A percentile compares a stretch with the other conserved stretches of the same genome.
phyloP scores from a whole-genome alignment of 2,797 vertebrate species.

The Galaxias olidus region DNA sequence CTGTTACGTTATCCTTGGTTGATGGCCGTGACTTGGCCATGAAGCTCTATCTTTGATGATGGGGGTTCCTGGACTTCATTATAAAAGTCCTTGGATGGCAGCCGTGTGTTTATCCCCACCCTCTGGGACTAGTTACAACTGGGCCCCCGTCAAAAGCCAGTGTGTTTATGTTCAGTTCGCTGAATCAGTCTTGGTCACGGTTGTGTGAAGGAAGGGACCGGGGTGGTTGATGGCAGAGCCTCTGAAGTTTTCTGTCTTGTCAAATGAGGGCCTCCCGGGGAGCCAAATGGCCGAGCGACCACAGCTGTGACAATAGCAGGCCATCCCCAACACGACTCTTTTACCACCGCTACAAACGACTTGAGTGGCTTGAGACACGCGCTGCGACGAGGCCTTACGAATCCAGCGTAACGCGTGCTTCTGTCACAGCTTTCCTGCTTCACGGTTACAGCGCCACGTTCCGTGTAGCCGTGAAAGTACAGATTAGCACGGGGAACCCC shows the following conservation, averaged over 20 bases:
- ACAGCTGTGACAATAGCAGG: constrained; percentile 78
- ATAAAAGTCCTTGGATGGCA: neutral
- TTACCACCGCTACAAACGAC: constrained; percentile 29
- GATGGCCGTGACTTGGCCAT: neutral
- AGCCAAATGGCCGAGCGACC: constrained; percentile 71
- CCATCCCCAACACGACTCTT: constrained; percentile 39
- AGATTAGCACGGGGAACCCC: too few relatives aligned
- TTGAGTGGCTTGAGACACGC: constrained; percentile 18
- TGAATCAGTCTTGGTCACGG: constrained; percentile 51
- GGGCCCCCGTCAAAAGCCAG: neutral
- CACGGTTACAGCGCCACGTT: too few relatives aligned
- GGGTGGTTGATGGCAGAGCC: constrained; percentile 38
- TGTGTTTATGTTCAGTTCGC: neutral
- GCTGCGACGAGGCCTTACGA: too few relatives aligned
- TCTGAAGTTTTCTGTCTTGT: constrained; percentile 43
- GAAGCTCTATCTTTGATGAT: constrained; percentile 3
- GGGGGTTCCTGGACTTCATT: neutral
- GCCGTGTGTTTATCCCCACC: neutral
- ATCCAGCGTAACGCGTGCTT: too few relatives aligned
- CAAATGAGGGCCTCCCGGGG: constrained; percentile 46
- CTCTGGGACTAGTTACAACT: constrained; percentile 24
- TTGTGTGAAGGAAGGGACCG: constrained; percentile 28
- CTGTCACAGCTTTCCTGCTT: too few relatives aligned
- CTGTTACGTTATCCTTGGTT: too few relatives aligned
- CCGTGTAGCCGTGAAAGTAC: too few relatives aligned